A percentile compares a stretch with the other conserved stretches of the same genome.
These are phyloP conservation scores for Climacteris rufus DNA, from an alignment of 2,113 vertebrate species.

Conservation along the genomic window DNA sequence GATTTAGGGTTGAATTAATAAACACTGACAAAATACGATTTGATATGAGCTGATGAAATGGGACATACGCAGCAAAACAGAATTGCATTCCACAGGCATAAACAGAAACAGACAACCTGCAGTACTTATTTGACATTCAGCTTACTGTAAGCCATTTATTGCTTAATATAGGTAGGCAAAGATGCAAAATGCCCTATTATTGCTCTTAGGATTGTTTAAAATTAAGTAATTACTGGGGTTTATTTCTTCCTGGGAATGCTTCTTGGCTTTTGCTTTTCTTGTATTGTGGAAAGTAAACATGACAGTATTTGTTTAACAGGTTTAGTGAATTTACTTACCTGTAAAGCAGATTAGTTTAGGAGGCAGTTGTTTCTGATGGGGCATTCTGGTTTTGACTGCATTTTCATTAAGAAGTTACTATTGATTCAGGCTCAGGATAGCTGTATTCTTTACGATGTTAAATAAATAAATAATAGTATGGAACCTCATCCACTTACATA, in stretches of 20 bases:
- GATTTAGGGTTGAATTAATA: slow-evolving; percentile 2
- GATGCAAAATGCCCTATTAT: background rate
- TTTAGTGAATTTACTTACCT: background rate
- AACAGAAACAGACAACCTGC: slow-evolving; percentile 15
- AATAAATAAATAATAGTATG: background rate
- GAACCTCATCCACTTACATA: background rate
- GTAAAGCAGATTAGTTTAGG: background rate
- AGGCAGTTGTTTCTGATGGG: background rate
- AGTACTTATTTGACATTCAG: slow-evolving; percentile 16
- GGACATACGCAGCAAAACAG: slow-evolving; percentile 27
- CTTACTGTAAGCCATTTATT: background rate
- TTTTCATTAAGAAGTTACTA: background rate
- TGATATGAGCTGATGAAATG: slow-evolving; percentile 49
- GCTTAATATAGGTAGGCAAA: background rate
- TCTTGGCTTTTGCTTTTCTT: background rate
- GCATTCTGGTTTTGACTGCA: background rate
- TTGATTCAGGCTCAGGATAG: background rate
- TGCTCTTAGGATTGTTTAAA: background rate
- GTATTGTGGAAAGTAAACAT: background rate
- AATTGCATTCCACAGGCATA: background rate
- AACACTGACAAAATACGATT: slow-evolving; percentile 6
- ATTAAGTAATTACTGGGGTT: background rate
- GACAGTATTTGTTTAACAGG: background rate
- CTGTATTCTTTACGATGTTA: background rate
- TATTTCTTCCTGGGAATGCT: background rate